These are phyloP conservation scores for Peromyscus leucopus DNA, from an alignment of 2,113 vertebrate genomes.

Conservation along the genomic window DNA sequence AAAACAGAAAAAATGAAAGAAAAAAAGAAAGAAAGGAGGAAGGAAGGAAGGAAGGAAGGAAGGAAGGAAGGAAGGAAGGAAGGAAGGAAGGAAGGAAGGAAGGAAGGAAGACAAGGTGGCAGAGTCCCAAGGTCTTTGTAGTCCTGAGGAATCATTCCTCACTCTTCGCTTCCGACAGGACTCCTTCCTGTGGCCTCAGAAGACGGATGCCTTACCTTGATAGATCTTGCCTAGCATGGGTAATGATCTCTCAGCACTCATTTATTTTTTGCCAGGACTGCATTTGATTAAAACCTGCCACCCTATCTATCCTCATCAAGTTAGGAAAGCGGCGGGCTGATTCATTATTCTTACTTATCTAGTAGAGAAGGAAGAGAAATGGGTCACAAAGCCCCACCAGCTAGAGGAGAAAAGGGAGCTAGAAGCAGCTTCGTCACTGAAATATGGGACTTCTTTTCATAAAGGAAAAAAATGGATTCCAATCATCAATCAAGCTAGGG, in stretches of 20 bases:
- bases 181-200: conserved; percentile 16
- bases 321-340: conserved; percentile 18
- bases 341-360: conserved; percentile 65
- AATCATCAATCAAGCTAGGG: neutral
- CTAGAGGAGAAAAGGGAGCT: neutral
- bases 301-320: conserved; percentile 57
- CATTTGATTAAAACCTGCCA: conserved; percentile 39
- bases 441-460: conserved; percentile 56
- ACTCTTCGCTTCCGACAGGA: neutral
- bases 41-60: no score
- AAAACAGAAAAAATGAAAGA: no score
- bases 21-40: no score
- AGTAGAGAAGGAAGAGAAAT: conserved; percentile 58
- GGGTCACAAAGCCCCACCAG: conserved; percentile 25
- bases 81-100: no score
- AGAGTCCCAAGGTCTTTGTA: neutral
- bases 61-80: no score
- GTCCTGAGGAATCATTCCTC: neutral
- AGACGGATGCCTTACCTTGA: neutral
- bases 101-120: neutral
- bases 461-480: conserved; percentile 14
- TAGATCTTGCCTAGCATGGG: neutral
- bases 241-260: neutral
- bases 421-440: neutral
- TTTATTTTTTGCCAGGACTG: neutral